phyloP scores from a whole-genome alignment of 2,797 vertebrate species.

The Gymnodraco acuticeps region DNA sequence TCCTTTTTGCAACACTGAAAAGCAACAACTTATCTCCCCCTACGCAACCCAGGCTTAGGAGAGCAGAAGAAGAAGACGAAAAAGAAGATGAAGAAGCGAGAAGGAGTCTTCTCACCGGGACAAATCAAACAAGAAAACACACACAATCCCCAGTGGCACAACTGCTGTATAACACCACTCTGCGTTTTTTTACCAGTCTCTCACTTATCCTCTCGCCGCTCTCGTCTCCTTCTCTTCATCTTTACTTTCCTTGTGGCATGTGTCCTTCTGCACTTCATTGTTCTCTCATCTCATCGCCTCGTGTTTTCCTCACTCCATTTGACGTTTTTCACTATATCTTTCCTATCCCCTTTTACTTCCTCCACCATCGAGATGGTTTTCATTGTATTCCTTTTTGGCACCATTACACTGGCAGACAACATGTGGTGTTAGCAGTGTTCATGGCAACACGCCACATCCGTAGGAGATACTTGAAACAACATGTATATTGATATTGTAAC shows the following conservation, averaged over 20 bases:
- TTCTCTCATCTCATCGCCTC: conserved; percentile 12
- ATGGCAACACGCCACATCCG: conserved; percentile 41
- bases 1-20: conserved; percentile 81
- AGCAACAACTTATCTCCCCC: conserved; percentile 78
- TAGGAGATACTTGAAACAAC: conserved; percentile 75
- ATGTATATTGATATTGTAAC: conserved; percentile 62
- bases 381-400: conserved; percentile 37
- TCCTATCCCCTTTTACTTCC: neutral
- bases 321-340: neutral
- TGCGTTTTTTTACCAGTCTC: conserved; percentile 13
- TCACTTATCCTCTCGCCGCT: conserved; percentile 39
- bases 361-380: conserved; percentile 26
- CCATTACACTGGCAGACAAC: conserved; percentile 40
- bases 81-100: conserved; percentile 55
- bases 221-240: conserved; percentile 42
- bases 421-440: conserved; percentile 47
- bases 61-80: conserved; percentile 65
- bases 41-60: conserved; percentile 74
- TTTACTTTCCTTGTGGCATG: conserved; percentile 24
- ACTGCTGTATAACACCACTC: conserved; percentile 51
- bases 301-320: neutral
- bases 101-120: conserved; percentile 67
- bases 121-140: conserved; percentile 71
- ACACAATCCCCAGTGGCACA: conserved; percentile 53
- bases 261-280: conserved; percentile 28